These are phyloP conservation scores for Pteromalus puparum DNA, from an alignment of 1,140 invertebrate species.

Conservation along the genomic window DNA sequence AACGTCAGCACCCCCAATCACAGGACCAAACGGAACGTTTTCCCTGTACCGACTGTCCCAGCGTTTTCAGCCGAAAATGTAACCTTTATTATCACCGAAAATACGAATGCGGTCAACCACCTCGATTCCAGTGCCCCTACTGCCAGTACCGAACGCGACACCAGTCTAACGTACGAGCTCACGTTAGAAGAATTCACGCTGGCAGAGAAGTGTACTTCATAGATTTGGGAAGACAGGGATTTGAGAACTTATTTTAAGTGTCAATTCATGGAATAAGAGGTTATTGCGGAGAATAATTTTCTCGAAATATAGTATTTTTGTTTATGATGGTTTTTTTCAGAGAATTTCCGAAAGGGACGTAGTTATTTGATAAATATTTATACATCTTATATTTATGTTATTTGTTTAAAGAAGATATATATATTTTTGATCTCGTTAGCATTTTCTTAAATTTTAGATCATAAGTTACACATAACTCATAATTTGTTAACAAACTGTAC, in stretches of 20 bases:
- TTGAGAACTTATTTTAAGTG: neutral
- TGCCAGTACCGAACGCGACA: constrained; percentile 67
- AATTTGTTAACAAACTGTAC: no score
- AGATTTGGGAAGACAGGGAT: constrained; percentile 47
- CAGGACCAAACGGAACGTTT: neutral
- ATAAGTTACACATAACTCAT: no score
- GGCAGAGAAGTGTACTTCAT: constrained; percentile 57
- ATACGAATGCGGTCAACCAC: constrained; percentile 29
- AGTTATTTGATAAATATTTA: neutral
- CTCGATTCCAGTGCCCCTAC: constrained; percentile 63
- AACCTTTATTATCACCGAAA: constrained; percentile 74
- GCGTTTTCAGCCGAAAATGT: constrained; percentile 73
- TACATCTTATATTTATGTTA: neutral
- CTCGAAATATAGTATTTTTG: neutral
- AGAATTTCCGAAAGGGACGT: neutral
- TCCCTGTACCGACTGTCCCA: constrained; percentile 71
- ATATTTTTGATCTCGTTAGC: no score
- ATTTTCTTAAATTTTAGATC: no score
- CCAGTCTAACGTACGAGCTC: constrained; percentile 65
- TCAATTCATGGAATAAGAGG: no score
- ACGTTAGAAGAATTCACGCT: constrained; percentile 65
- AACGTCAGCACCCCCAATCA: neutral
- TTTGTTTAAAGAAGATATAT: no score
- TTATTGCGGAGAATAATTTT: neutral
- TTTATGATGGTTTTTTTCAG: neutral